phyloP scores from a whole-genome alignment of 1,140 invertebrate genomes.

The Philotrypesis tridentata region DNA sequence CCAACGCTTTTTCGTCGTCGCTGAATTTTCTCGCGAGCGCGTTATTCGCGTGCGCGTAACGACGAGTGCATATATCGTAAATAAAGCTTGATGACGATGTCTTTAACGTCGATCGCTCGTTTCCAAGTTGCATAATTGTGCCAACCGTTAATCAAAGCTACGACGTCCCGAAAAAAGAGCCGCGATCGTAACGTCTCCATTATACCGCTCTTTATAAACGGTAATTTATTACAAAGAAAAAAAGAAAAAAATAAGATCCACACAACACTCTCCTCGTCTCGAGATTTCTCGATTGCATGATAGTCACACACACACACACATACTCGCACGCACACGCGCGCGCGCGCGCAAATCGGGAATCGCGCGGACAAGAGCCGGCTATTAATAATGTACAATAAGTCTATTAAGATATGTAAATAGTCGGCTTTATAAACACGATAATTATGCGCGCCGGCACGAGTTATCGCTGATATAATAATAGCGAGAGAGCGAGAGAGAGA shows the following conservation, averaged over 20 bases:
- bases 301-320: background rate
- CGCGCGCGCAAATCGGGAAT: background rate
- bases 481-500: no score
- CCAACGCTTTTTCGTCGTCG: no score
- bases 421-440: conserved; percentile 13
- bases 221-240: background rate
- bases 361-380: background rate
- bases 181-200: background rate
- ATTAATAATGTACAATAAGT: conserved; percentile 9
- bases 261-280: background rate
- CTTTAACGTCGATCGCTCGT: background rate
- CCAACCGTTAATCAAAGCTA: background rate
- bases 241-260: background rate
- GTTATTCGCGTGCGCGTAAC: no score
- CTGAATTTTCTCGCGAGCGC: no score
- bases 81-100: background rate
- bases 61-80: background rate
- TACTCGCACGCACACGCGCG: no score
- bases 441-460: conserved; percentile 4
- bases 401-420: conserved; percentile 6
- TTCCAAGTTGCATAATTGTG: background rate
- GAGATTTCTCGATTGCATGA: background rate
- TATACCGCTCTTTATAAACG: background rate
- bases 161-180: background rate
- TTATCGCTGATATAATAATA: conserved; percentile 41